Base-by-base conservation (phyloP, 2,113 vertebrate genomes). In the Chunga burmeisteri region DNA sequence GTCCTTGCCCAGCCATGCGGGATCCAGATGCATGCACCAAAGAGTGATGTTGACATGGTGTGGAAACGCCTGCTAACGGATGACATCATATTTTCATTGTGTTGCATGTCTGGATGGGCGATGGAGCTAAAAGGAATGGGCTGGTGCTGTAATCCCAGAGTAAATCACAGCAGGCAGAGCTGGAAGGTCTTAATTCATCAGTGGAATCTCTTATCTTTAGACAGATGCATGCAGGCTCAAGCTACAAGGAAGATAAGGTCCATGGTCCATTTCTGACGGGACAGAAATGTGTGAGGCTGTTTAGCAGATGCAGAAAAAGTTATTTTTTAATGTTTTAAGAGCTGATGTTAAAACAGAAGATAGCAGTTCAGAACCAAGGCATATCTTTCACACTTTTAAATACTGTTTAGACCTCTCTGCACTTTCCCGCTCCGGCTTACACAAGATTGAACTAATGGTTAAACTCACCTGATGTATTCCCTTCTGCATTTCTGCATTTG, bases 151-250 rank as follows among this genome's bases (percentile, higher is more conserved):
- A 84, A 96, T 87, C 84, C 74, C 55, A 32, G 71, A 66, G 90
- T 95, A 97, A 97, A 97, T 93, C 94, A 93, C 32, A 66, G 70
- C n/a, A 91, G 81, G 38, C 66, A 89, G 91, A 82, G 58, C 71
- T 95, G 81, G 74, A 91, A 91, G 91, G 38, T 56, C 91, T 87
- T 92, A 91, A 93, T 95, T 81, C 56, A 47, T 95, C 87, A 93
- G 8, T 59, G 72, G 29, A 88, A 78, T 47, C 63, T 79, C 83
- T 91, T 94, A 90, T 91, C 88, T 92, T 62, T 58, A 82, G 86
- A 55, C 44, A 75, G 50, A 55, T 40, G 79, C 22, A 36, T 77
- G 53, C 71, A 94, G 81, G 50, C 84, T 88, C 81, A 47, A 36
- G 30, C 78, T 82, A 59, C 30, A 70, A 40, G 38, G 62, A 56